Base-by-base conservation (phyloP, 1,140 invertebrate genomes). In the Aricia agestis region DNA sequence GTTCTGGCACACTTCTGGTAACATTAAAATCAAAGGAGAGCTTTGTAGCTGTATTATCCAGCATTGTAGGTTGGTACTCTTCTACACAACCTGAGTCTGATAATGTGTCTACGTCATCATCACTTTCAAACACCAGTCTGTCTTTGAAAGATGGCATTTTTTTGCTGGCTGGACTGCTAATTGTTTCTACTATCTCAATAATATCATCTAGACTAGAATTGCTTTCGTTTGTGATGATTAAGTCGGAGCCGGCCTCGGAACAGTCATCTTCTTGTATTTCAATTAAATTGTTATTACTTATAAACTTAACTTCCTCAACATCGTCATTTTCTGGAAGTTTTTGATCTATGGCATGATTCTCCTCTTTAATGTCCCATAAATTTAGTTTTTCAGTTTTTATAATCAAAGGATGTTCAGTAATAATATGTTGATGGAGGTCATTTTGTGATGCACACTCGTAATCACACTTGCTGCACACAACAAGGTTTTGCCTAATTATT, bases 401-500 rank as follows among this genome's bases (percentile, higher is more conserved):
- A 7, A 58, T 42, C 68, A 66, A 52, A 1, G n/a, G 17, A 52
- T 70, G 31, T 18, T 63, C 11, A n/a, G 18, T 63, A 7, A 66
- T 67, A 57, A 45, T 66, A 41, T 84, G 80, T 2, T 57, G 1
- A 6, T 69, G 36, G 1, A 79, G 58, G 19, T 80, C 75, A 0
- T 72, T 69, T 10, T 68, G 0, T 10, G 80, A 75, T 19, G 72
- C 73, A 36, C 76, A 83, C 45, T 77, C 68, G 15, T 65, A 70
- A 0, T 73, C 58, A 42, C 83, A 84, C n/a, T 72, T 42, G 0
- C 68, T 18, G 25, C 84, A 86, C 69, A 74, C 41, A 0, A 74
- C 11, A 0, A 76, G 6, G 4, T 71, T 74, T 36, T 75, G 74
- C 9, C 77, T 79, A 0, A 81, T 58, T 1, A 86, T 58, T 10